These are phyloP conservation scores for Eilema sororculum DNA, from an alignment of 2,888 invertebrate species.

Conservation along the genomic window DNA sequence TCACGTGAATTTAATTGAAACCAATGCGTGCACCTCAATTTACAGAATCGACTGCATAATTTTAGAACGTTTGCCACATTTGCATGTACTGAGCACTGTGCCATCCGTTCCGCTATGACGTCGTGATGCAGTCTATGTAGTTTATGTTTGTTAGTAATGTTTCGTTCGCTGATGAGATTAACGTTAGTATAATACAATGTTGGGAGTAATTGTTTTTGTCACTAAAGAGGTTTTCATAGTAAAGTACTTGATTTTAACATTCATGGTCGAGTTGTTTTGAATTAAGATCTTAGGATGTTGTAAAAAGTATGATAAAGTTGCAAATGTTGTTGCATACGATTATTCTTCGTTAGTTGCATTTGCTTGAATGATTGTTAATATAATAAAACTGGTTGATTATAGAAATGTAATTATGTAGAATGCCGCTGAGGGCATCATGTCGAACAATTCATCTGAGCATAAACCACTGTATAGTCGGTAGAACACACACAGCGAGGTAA, in stretches of 20 bases:
- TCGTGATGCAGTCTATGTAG: conserved; percentile 45
- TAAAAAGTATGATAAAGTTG: too few species aligned
- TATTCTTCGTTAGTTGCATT: too few species aligned
- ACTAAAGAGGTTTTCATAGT: neutral
- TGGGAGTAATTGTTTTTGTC: conserved; percentile 14
- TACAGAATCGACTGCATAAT: conserved; percentile 37
- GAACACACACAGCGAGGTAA: too few species aligned
- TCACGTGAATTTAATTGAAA: neutral
- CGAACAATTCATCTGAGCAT: too few species aligned
- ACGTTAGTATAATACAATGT: conserved; percentile 21
- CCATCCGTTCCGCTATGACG: conserved; percentile 55
- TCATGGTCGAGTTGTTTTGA: neutral
- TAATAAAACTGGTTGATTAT: too few species aligned
- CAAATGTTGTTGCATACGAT: too few species aligned
- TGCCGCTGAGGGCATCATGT: too few species aligned
- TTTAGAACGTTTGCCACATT: conserved; percentile 55
- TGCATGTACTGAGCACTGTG: conserved; percentile 51
- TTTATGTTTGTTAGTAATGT: conserved; percentile 30
- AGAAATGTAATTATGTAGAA: too few species aligned
- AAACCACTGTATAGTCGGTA: too few species aligned
- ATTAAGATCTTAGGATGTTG: neutral
- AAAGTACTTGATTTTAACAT: neutral
- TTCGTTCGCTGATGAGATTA: conserved; percentile 38
- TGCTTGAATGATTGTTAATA: too few species aligned
- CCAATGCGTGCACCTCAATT: conserved; percentile 40